These are phyloP conservation scores for Cyprinodon tularosa DNA, from an alignment of 2,113 vertebrate species.

Conservation along the genomic window DNA sequence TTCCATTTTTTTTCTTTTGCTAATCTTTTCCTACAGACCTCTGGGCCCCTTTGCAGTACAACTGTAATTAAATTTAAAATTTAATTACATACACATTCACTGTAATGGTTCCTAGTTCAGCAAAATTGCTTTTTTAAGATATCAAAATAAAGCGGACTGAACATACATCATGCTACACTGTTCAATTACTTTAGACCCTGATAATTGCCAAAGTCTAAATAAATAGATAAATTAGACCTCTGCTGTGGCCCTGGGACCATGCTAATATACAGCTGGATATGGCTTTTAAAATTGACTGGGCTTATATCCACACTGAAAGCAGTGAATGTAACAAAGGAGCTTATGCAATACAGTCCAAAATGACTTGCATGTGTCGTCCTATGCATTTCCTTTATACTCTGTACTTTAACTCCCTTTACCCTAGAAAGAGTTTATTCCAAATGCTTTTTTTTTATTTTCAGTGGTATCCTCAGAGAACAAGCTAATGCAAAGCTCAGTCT, in stretches of 20 bases:
- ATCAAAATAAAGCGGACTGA: background rate
- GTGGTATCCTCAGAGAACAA: conserved; percentile 41
- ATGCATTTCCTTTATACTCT: background rate
- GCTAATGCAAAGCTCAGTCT: conserved; percentile 35
- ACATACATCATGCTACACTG: background rate
- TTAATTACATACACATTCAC: background rate
- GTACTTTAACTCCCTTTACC: background rate
- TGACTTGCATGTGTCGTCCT: background rate
- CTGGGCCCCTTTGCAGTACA: background rate
- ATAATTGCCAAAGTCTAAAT: background rate
- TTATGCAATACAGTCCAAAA: background rate
- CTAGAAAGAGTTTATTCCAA: conserved; percentile 9
- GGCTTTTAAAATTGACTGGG: conserved; percentile 35
- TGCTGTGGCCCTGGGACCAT: conserved; percentile 13
- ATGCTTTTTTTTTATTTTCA: conserved; percentile 42
- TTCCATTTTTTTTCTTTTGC: background rate
- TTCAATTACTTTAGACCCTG: background rate
- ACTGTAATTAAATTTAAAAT: background rate
- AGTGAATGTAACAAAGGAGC: background rate
- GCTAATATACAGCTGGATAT: conserved; percentile 22
- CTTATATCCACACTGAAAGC: background rate
- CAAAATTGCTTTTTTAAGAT: no score
- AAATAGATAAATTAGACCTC: conserved; percentile 14
- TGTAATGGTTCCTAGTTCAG: background rate
- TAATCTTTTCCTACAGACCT: background rate